A percentile compares a stretch with the other conserved stretches of the same genome.
phyloP scores from a whole-genome alignment of 2,888 invertebrate species.

The Hirudinaria manillensis region DNA sequence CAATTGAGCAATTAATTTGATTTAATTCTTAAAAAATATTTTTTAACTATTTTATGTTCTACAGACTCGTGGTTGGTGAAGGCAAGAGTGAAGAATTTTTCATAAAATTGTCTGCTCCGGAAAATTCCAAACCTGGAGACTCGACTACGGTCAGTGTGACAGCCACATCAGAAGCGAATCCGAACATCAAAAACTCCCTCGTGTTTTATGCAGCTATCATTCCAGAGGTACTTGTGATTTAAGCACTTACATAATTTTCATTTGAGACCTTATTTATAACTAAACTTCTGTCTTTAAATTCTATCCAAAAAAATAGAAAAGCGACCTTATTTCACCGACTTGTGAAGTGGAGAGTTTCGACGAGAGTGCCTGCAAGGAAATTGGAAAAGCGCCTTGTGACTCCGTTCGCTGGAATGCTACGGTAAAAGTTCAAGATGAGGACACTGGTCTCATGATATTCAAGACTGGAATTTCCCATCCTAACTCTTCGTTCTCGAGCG shows the following conservation, averaged over 20 bases:
- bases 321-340: neutral
- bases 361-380: neutral
- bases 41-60: neutral
- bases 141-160: neutral
- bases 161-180: neutral
- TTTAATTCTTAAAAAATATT: too few species aligned
- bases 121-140: neutral
- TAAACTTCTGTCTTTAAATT: neutral
- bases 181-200: neutral
- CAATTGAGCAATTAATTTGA: too few species aligned
- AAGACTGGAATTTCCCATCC: neutral
- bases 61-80: neutral
- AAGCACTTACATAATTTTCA: neutral
- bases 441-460: neutral
- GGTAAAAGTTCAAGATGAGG: neutral
- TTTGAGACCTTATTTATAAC: neutral
- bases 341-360: neutral
- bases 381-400: neutral
- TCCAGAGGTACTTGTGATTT: neutral
- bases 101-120: neutral
- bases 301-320: neutral
- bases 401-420: neutral
- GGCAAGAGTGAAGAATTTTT: neutral
- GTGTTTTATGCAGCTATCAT: neutral
- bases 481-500: neutral